Percentiles rank a stretch among this genome's conserved stretches.
phyloP scores from a whole-genome alignment of 2,888 invertebrate genomes.

The Caenorhabditis imperialis region DNA sequence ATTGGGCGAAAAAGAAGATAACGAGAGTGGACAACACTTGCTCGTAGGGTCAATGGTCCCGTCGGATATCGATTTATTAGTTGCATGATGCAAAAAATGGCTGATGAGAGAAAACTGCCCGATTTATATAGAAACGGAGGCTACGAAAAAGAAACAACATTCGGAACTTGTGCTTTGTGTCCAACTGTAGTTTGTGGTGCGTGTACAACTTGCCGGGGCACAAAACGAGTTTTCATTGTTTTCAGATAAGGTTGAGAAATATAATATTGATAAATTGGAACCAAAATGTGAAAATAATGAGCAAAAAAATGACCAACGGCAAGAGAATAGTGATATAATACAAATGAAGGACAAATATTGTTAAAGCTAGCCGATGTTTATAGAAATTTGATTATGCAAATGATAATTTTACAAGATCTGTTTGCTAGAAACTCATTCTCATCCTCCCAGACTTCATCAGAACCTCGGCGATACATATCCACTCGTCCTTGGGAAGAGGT shows the following conservation, averaged over 20 bases:
- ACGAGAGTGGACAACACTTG: too few relatives aligned
- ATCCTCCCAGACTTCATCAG: slow-evolving; percentile 8
- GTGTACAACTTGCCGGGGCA: slow-evolving; percentile 16
- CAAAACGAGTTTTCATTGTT: slow-evolving; percentile 44
- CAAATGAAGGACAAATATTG: slow-evolving; percentile 23
- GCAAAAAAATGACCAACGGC: not conserved
- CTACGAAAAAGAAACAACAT: too few relatives aligned
- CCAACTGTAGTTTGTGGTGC: slow-evolving; percentile 45
- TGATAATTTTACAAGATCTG: slow-evolving; percentile 36
- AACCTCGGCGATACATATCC: slow-evolving; percentile 54
- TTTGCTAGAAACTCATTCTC: too few relatives aligned
- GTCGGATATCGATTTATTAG: too few relatives aligned
- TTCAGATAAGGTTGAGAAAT: slow-evolving; percentile 23
- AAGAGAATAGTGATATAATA: not conserved
- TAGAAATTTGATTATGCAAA: slow-evolving; percentile 1
- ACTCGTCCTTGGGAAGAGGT: slow-evolving; percentile 62
- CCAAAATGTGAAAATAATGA: too few relatives aligned
- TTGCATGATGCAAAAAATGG: too few relatives aligned
- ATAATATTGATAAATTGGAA: slow-evolving; percentile 2
- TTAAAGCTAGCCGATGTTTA: slow-evolving; percentile 42
- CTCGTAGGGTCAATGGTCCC: too few relatives aligned
- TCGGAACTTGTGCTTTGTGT: slow-evolving; percentile 30
- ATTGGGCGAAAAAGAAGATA: not conserved
- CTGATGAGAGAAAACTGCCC: too few relatives aligned
- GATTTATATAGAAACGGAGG: too few relatives aligned